Evolutionary conservation across 2,888 invertebrate genomes (phyloP), one percentile per base, ranked within the genome.

Genomic region (Zhengitettix transpicula): DNA sequence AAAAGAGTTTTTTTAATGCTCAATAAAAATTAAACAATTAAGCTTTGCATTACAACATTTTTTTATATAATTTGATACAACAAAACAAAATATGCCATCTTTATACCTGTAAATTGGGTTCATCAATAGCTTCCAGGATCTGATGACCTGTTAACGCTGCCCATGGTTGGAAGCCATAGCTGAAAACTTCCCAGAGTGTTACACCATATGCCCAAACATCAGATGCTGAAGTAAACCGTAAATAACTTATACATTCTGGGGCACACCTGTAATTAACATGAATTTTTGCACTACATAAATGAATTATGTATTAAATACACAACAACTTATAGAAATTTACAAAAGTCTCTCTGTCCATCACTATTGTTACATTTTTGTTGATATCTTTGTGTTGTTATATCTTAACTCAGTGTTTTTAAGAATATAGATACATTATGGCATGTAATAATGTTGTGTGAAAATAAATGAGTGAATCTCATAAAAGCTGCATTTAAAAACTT

Each of bases 141-240:
- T 96, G 93, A 65, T 92, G 87, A 0, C 93, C 93, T 0, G 92
- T 94, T 58, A 93, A 79, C 0, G 93, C 95, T 0, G 91, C 90
- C 98, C 98, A 99, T 0, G 99, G 99, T 73, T 97, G 96, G 71
- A 94, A 93, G 1, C 98, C 98, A 70, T 97, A 98, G 0, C 94
- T 93, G 73, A 98, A 99, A 92, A 98, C 93, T 74, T 99, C 99
- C 98, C 98, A 99, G 0, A 99, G 77, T n/a, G 96, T 94, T 0
- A 97, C 93, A 5, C 92, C 98, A 72, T 87, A 99, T 0, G 98
- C 94, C 98, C 98, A 99, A 0, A 97, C 94, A 71, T 99, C 99
- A 60, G 94, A 94, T 9, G 96, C 87, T 10, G 94, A 91, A 1
- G 98, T 99, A 72, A 99, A 99, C 61, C 92, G 84, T 62, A 98